A percentile compares a stretch with the other conserved stretches of the same genome.
Evolutionary conservation across 2,113 vertebrate species (phyloP).

Genomic region (Echinops telfairi): DNA sequence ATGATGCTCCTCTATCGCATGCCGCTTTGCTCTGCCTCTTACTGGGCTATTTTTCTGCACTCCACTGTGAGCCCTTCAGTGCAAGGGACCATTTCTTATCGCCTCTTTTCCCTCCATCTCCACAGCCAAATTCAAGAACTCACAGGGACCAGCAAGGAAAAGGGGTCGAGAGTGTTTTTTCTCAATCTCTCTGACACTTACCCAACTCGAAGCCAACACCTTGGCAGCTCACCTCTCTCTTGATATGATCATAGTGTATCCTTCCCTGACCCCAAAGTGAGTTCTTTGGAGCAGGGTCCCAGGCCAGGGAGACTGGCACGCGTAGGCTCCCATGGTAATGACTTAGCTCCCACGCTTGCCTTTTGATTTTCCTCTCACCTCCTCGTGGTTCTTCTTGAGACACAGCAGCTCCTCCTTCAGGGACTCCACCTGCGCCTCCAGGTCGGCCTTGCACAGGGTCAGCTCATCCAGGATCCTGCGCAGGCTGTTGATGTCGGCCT

Average conservation of each 20-base stretch:
- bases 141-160: background rate
- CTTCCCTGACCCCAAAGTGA: background rate
- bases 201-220: too few relatives aligned
- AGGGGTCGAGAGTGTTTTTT: background rate
- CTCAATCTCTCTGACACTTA: background rate
- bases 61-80: background rate
- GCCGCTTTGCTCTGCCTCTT: background rate
- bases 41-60: background rate
- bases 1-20: accelerated
- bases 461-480: conserved; percentile 88
- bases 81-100: background rate
- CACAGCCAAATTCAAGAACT: background rate
- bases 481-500: conserved; percentile 87
- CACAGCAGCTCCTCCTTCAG: conserved; percentile 94
- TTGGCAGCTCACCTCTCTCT: background rate
- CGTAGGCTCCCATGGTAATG: too few relatives aligned
- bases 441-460: conserved; percentile 86
- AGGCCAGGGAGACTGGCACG: background rate
- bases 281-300: background rate
- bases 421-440: conserved; percentile 90
- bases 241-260: accelerated
- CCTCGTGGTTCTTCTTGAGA: conserved; percentile 95
- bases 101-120: background rate
- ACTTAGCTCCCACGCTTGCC: background rate
- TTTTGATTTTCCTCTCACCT: conserved; percentile 86